Evolutionary conservation across 2,797 vertebrate species (phyloP).

Genomic region (Sylvia borin): DNA sequence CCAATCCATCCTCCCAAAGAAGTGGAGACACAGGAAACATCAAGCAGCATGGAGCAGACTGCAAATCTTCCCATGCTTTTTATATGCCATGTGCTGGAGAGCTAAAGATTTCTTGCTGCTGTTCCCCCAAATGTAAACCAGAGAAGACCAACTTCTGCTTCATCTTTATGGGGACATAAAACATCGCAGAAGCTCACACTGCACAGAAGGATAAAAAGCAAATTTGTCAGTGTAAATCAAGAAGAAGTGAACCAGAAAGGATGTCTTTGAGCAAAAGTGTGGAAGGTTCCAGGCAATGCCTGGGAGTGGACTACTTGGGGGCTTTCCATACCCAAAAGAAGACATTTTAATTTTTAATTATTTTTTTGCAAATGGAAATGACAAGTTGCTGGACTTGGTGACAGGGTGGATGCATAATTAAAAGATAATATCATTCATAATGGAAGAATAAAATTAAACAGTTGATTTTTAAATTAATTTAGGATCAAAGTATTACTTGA

Average conservation of each 20-base stretch:
- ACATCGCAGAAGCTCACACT: not conserved
- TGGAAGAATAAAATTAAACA: not conserved
- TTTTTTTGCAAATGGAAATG: not conserved
- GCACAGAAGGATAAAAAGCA: not conserved
- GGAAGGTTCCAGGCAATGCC: not conserved
- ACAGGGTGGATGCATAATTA: not conserved
- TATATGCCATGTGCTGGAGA: not conserved
- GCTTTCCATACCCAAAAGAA: not conserved
- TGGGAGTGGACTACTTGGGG: not conserved
- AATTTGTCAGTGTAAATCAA: not conserved
- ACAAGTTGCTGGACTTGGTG: not conserved
- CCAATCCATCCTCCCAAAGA: not conserved
- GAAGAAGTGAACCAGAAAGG: not conserved
- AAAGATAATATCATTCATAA: not conserved
- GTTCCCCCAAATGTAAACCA: not conserved
- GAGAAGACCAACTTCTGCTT: slow-evolving; percentile 26
- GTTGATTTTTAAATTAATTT: not conserved
- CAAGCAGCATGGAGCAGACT: not conserved
- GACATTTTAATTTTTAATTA: not conserved
- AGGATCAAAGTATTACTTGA: not conserved
- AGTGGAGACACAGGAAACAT: not conserved
- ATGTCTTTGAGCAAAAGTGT: not conserved
- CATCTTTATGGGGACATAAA: not conserved
- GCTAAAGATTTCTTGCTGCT: slow-evolving; percentile 9
- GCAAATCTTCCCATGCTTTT: not conserved